Evolutionary conservation across 1,140 invertebrate genomes (phyloP).

Genomic region (Heterodera carotae): DNA sequence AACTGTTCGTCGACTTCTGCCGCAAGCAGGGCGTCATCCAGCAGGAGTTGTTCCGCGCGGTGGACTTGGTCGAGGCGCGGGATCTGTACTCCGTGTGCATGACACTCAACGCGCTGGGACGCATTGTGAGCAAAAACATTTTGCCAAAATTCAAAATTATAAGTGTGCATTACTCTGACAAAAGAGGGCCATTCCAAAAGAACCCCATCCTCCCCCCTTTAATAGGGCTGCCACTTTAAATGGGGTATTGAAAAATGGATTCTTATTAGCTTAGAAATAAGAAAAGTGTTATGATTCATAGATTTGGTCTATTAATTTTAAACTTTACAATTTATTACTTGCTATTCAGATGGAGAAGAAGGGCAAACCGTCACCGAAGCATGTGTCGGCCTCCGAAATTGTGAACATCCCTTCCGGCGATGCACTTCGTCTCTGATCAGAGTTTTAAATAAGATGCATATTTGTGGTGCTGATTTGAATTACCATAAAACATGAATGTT

Average conservation of each 20-base stretch:
- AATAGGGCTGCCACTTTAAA: too few relatives aligned
- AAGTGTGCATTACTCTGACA: neutral
- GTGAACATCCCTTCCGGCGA: slow-evolving; percentile 21
- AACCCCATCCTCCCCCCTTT: too few relatives aligned
- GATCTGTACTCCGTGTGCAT: slow-evolving; percentile 92
- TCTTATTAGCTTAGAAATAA: too few relatives aligned
- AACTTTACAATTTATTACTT: too few relatives aligned
- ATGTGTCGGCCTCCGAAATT: slow-evolving; percentile 23
- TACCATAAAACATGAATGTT: neutral
- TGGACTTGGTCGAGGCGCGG: slow-evolving; percentile 75
- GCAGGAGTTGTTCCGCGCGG: slow-evolving; percentile 85
- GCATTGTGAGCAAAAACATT: slow-evolving; percentile 75
- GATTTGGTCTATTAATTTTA: too few relatives aligned
- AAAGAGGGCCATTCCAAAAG: too few relatives aligned
- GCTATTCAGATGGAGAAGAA: slow-evolving; percentile 18
- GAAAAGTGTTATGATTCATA: too few relatives aligned
- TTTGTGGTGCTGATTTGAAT: neutral
- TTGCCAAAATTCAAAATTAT: slow-evolving; percentile 3
- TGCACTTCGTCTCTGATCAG: slow-evolving; percentile 12
- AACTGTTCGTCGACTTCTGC: slow-evolving; percentile 79
- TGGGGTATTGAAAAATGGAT: too few relatives aligned
- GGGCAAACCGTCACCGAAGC: slow-evolving; percentile 24
- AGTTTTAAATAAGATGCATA: neutral
- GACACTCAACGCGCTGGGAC: slow-evolving; percentile 86
- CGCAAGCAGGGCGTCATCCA: slow-evolving; percentile 83